phyloP scores from a whole-genome alignment of 2,888 invertebrate genomes.

The Dolomedes plantarius region DNA sequence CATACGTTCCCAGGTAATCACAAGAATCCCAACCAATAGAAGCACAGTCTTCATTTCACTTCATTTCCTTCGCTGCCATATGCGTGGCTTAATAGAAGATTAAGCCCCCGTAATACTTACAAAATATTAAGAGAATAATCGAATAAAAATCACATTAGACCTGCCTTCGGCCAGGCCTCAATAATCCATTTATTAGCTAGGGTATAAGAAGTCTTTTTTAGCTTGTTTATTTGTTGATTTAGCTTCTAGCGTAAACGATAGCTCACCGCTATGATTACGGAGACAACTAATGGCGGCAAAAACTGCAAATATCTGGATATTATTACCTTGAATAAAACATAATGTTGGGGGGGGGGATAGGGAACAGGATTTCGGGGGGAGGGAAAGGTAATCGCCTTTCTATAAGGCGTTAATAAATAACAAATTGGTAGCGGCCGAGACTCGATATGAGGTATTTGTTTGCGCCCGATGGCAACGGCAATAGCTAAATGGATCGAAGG shows the following conservation, averaged over 20 bases:
- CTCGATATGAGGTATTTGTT: slow-evolving; percentile 59
- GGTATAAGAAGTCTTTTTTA: slow-evolving; percentile 47
- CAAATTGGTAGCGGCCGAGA: slow-evolving; percentile 60
- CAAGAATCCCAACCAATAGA: neutral
- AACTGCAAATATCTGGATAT: slow-evolving; percentile 61
- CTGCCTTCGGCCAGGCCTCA: slow-evolving; percentile 29
- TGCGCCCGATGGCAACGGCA: slow-evolving; percentile 66
- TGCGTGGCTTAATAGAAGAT: slow-evolving; percentile 55
- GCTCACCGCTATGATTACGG: slow-evolving; percentile 43
- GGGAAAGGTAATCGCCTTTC: slow-evolving; percentile 56
- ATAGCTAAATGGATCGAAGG: slow-evolving; percentile 41
- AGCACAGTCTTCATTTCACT: slow-evolving; percentile 4
- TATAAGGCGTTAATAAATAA: slow-evolving; percentile 71
- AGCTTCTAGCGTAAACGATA: slow-evolving; percentile 42
- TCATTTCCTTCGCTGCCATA: neutral
- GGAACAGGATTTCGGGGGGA: neutral
- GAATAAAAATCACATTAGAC: slow-evolving; percentile 56
- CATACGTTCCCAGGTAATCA: neutral
- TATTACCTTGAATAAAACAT: slow-evolving; percentile 71
- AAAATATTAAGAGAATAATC: slow-evolving; percentile 32
- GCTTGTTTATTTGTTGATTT: slow-evolving; percentile 24
- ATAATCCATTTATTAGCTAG: slow-evolving; percentile 66
- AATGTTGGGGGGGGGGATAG: slow-evolving; percentile 10
- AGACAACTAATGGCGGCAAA: slow-evolving; percentile 50
- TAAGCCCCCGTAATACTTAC: slow-evolving; percentile 43